Percentiles rank a stretch among this genome's conserved stretches.
These are phyloP conservation scores for Chaetodon trifascialis DNA, from an alignment of 2,113 vertebrate species.

Conservation along the genomic window DNA sequence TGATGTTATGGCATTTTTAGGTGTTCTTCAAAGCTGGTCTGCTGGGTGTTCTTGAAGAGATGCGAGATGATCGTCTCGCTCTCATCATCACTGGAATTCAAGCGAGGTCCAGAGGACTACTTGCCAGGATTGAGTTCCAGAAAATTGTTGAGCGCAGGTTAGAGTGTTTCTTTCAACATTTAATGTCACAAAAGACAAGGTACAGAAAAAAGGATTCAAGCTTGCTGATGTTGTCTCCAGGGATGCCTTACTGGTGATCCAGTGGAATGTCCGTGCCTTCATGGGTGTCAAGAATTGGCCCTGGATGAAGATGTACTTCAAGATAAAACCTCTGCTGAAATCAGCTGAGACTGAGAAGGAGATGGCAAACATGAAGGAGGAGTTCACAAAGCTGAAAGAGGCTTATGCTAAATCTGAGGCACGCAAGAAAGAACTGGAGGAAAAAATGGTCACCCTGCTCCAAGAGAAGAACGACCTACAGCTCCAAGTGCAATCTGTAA, in stretches of 20 bases:
- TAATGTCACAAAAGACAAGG: neutral
- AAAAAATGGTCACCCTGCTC: constrained; percentile 79
- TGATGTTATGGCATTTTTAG: constrained; percentile 62
- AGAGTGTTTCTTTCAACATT: constrained; percentile 63
- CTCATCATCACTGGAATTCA: constrained; percentile 89
- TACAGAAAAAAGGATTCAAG: neutral
- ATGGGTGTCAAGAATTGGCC: constrained; percentile 73
- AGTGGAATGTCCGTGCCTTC: constrained; percentile 71
- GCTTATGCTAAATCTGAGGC: constrained; percentile 59
- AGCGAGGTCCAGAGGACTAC: constrained; percentile 85
- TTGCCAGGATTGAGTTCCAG: constrained; percentile 89
- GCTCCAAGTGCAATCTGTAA: constrained; percentile 90
- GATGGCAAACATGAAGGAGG: constrained; percentile 69
- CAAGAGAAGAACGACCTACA: constrained; percentile 94
- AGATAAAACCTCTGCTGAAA: constrained; percentile 68
- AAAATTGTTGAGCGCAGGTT: constrained; percentile 88
- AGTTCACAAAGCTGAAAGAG: constrained; percentile 64
- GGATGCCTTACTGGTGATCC: constrained; percentile 65
- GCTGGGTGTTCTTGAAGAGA: constrained; percentile 92
- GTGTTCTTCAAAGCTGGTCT: constrained; percentile 96
- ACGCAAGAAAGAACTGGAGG: constrained; percentile 66
- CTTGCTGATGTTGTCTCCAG: constrained; percentile 24
- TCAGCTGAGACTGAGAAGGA: constrained; percentile 66
- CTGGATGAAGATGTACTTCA: constrained; percentile 74
- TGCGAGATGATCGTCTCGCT: constrained; percentile 93